These are phyloP conservation scores for Phyllotis vaccarum DNA, from an alignment of 2,797 vertebrate species.

Conservation along the genomic window DNA sequence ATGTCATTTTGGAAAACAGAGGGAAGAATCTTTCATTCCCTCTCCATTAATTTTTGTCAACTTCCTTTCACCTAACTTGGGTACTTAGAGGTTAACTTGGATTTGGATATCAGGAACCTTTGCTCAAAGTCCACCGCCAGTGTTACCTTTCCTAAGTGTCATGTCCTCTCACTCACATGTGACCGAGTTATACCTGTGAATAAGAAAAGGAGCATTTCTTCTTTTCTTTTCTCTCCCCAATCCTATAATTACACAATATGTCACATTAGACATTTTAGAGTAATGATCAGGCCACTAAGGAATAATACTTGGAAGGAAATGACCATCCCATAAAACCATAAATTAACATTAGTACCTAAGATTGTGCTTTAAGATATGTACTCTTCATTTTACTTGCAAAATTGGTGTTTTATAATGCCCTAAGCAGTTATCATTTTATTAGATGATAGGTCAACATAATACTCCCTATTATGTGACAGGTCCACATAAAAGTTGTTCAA, in stretches of 20 bases:
- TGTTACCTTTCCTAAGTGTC: background rate
- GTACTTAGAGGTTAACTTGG: background rate
- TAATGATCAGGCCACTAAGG: background rate
- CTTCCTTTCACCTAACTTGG: conserved; percentile 4
- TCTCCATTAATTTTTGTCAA: background rate
- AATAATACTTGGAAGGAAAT: background rate
- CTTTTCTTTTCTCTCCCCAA: background rate
- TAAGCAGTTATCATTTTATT: conserved; percentile 27
- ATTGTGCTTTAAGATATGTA: conserved; percentile 52
- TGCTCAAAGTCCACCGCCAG: background rate
- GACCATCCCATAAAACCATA: background rate
- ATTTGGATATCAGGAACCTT: background rate
- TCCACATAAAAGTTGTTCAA: background rate
- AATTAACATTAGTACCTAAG: background rate
- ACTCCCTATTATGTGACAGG: background rate
- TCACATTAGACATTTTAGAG: background rate
- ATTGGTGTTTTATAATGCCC: conserved; percentile 33
- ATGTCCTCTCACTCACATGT: background rate
- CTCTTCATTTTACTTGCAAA: conserved; percentile 5
- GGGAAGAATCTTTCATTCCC: background rate
- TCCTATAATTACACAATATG: conserved; percentile 13
- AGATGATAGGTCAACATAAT: background rate
- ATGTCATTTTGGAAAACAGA: conserved; percentile 12
- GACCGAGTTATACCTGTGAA: background rate
- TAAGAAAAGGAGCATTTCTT: conserved; percentile 5